Evolutionary conservation across 2,888 invertebrate genomes (phyloP).

Genomic region (Polia nebulosa): DNA sequence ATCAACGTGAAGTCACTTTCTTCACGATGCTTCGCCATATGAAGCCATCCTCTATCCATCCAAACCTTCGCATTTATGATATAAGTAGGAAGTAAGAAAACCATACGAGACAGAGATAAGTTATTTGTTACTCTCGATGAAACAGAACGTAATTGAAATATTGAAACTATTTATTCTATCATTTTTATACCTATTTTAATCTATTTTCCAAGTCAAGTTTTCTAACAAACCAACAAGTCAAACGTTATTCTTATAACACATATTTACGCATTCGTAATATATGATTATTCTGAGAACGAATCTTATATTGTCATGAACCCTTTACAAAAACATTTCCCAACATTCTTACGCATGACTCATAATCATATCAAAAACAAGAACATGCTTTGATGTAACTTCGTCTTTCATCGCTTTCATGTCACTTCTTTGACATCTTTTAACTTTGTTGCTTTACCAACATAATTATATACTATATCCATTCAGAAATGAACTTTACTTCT

Average conservation of each 20-base stretch:
- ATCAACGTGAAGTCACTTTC: no score
- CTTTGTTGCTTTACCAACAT: conserved; percentile 65
- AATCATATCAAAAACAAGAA: conserved; percentile 66
- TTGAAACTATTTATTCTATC: background rate
- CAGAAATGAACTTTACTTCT: conserved; percentile 39
- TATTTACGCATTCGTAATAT: background rate
- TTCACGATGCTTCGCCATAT: no score
- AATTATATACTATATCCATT: conserved; percentile 8
- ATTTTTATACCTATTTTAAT: background rate
- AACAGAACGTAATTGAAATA: no score
- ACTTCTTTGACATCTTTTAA: conserved; percentile 75
- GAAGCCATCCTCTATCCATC: no score
- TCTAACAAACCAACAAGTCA: background rate
- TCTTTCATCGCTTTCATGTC: conserved; percentile 72
- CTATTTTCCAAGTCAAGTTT: background rate
- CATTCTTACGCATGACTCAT: conserved; percentile 70
- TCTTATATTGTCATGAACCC: conserved; percentile 33
- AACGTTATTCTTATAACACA: conserved; percentile 10
- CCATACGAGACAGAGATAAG: no score
- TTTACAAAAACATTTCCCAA: conserved; percentile 59
- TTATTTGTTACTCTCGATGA: background rate
- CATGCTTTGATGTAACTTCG: conserved; percentile 76
- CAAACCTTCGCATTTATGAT: no score
- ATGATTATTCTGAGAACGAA: conserved; percentile 11
- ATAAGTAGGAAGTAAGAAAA: no score